These are phyloP conservation scores for Tetragonisca angustula DNA, from an alignment of 2,888 invertebrate genomes.

Conservation along the genomic window DNA sequence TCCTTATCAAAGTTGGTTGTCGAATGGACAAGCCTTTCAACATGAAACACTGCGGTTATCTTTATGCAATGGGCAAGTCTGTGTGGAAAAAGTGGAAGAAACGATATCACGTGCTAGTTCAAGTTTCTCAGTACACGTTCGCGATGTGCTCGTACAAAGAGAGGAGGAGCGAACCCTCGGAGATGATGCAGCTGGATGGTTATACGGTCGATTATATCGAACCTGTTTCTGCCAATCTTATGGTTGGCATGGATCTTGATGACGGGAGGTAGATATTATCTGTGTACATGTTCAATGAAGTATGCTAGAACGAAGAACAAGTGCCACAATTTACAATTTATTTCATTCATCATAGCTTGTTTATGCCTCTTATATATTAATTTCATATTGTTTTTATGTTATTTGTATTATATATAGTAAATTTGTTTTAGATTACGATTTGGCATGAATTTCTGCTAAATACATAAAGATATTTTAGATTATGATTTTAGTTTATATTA, in stretches of 20 bases:
- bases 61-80: constrained; percentile 96
- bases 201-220: constrained; percentile 99
- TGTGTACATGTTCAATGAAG: constrained; percentile 63
- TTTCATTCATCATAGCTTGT: no score
- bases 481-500: not conserved
- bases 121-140: constrained; percentile 99
- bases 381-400: no score
- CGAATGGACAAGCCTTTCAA: constrained; percentile 99
- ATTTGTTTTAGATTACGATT: not conserved
- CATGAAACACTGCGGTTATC: constrained; percentile 99
- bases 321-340: no score
- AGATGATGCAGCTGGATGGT: constrained; percentile 99
- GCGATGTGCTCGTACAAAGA: constrained; percentile 99
- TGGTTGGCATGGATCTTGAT: constrained; percentile 92
- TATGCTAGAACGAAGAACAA: not conserved
- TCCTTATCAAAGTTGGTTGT: constrained; percentile 98
- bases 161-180: constrained; percentile 99
- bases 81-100: constrained; percentile 99
- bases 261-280: constrained; percentile 78
- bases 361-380: no score
- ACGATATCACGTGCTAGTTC: constrained; percentile 98
- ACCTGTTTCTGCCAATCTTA: constrained; percentile 94
- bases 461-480: not conserved
- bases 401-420: no score
- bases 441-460: not conserved